Percentiles rank a stretch among this genome's conserved stretches.
Conservation (phyloP, 1,140 invertebrate genomes). For the Drosophila bifasciata region DNA sequence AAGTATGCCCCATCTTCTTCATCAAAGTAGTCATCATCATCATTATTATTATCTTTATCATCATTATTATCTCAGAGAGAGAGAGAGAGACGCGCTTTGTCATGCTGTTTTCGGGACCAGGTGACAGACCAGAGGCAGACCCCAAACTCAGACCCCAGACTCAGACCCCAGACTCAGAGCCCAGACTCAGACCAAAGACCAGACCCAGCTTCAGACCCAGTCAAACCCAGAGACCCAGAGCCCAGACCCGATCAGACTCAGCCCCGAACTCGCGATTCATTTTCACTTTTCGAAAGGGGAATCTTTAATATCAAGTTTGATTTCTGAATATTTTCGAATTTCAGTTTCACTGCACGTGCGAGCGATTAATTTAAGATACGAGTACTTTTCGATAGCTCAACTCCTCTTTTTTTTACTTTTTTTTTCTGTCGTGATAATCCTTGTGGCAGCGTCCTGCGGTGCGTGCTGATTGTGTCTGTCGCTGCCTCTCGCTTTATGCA, state of each 20-base stretch:
- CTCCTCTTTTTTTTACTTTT: slow-evolving; percentile 16
- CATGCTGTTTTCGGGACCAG: slow-evolving; percentile 24
- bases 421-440: slow-evolving; percentile 50
- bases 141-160: too few relatives aligned
- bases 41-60: slow-evolving; percentile 37
- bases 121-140: slow-evolving; percentile 27
- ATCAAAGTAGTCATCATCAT: slow-evolving; percentile 35
- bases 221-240: too few relatives aligned
- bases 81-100: slow-evolving; percentile 29
- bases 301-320: slow-evolving; percentile 36
- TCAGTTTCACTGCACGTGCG: slow-evolving; percentile 62
- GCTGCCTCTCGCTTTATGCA: slow-evolving; percentile 7
- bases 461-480: slow-evolving; percentile 60
- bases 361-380: slow-evolving; percentile 64
- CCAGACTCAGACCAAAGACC: too few relatives aligned
- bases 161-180: too few relatives aligned
- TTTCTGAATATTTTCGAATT: slow-evolving; percentile 39
- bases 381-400: slow-evolving; percentile 23
- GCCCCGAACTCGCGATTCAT: too few relatives aligned
- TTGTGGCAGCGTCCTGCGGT: slow-evolving; percentile 57
- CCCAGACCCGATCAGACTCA: too few relatives aligned
- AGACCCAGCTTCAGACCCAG: not conserved
- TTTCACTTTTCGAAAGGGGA: slow-evolving; percentile 1
- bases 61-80: slow-evolving; percentile 5
- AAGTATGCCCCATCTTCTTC: too few relatives aligned